Percentiles rank a stretch among this genome's conserved stretches.
These are phyloP conservation scores for Bursaphelenchus okinawaensis DNA, from an alignment of 2,888 invertebrate species.

Conservation along the genomic window DNA sequence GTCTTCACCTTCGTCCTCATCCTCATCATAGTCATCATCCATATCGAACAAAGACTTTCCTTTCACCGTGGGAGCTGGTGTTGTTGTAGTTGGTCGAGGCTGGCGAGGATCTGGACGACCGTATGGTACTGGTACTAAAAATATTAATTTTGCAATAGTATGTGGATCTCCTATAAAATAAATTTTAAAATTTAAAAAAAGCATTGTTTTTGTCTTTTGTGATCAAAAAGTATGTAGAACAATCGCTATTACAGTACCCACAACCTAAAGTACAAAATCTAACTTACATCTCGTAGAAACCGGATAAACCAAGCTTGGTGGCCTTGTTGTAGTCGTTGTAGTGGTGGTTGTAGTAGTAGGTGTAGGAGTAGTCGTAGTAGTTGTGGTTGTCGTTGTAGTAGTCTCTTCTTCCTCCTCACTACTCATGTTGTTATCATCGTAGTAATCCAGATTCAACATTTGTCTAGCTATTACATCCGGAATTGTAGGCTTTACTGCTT, in stretches of 20 bases:
- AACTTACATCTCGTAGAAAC: not conserved
- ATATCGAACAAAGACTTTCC: not conserved
- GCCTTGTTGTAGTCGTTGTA: conserved; percentile 7
- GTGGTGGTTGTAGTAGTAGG: not conserved
- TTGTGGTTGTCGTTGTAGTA: not conserved
- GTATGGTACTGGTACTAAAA: not conserved
- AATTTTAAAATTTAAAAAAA: not conserved
- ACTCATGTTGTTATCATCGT: conserved; percentile 20
- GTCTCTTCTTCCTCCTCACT: not conserved
- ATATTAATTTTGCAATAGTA: not conserved
- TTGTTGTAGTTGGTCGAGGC: not conserved
- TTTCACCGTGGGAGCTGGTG: not conserved
- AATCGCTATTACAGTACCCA: not conserved
- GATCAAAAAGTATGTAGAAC: not conserved
- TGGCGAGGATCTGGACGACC: not conserved
- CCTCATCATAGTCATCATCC: conserved; percentile 12
- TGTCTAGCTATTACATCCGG: conserved; percentile 18
- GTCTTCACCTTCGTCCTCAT: conserved; percentile 14
- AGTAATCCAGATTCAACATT: conserved; percentile 32
- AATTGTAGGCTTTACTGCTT: not conserved
- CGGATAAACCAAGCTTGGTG: not conserved
- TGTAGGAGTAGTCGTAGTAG: not conserved
- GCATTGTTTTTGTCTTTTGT: not conserved
- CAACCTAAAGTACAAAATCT: too few relatives aligned
- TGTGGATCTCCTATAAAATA: not conserved